Evolutionary conservation across 2,888 invertebrate species (phyloP).

Genomic region (Anoncus sp.): DNA sequence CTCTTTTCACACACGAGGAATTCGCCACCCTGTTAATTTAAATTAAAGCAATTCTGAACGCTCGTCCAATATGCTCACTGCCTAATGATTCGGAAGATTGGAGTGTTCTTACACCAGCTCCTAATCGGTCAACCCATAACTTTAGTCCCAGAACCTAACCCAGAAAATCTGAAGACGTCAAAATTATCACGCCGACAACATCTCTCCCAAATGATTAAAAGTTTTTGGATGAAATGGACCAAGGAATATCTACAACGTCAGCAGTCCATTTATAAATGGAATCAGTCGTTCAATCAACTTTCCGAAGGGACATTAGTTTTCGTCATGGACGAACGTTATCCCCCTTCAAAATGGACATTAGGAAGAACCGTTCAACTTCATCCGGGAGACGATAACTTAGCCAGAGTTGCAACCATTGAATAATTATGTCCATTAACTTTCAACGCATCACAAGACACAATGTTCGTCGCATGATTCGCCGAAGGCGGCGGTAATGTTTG

Average conservation of each 20-base stretch:
- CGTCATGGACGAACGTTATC: background rate
- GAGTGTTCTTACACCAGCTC: constrained; percentile 72
- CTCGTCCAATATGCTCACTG: constrained; percentile 68
- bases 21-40: constrained; percentile 67
- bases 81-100: constrained; percentile 63
- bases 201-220: constrained; percentile 67
- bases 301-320: background rate
- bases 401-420: background rate
- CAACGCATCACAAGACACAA: too few species aligned
- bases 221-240: constrained; percentile 70
- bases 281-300: background rate
- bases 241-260: constrained; percentile 64
- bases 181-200: constrained; percentile 70
- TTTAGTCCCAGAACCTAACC: constrained; percentile 63
- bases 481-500: too few species aligned
- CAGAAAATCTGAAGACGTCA: constrained; percentile 59
- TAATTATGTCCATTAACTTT: too few species aligned
- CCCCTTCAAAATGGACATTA: background rate
- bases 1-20: constrained; percentile 69
- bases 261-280: background rate
- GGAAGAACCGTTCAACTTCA: background rate
- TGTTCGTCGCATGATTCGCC: too few species aligned
- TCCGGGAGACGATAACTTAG: background rate
- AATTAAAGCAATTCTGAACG: constrained; percentile 71
- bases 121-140: constrained; percentile 67